These are phyloP conservation scores for Burhinus bistriatus DNA, from an alignment of 2,113 vertebrate genomes.

Conservation along the genomic window DNA sequence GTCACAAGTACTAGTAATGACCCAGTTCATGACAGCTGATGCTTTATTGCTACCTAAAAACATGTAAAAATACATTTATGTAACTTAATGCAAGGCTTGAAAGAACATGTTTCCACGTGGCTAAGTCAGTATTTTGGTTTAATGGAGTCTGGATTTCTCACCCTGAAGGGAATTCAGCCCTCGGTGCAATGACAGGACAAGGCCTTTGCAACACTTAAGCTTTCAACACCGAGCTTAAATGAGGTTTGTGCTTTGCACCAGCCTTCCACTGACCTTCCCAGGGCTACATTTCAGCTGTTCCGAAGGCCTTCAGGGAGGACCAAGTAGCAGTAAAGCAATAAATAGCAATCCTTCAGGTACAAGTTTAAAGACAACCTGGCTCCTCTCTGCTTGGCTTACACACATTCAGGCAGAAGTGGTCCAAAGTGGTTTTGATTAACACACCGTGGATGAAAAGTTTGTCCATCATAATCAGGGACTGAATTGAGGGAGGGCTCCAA, in stretches of 20 bases:
- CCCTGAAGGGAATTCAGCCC: not conserved
- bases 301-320: not conserved
- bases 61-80: not conserved
- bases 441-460: not conserved
- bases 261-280: not conserved
- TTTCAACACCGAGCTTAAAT: not conserved
- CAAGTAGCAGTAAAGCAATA: not conserved
- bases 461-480: not conserved
- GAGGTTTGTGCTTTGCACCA: not conserved
- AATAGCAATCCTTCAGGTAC: not conserved
- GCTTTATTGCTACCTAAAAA: not conserved
- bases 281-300: not conserved
- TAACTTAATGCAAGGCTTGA: not conserved
- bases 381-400: not conserved
- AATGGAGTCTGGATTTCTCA: not conserved
- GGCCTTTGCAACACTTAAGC: not conserved
- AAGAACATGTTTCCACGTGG: not conserved
- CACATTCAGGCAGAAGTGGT: not conserved
- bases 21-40: not conserved
- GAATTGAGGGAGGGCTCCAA: not conserved
- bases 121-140: not conserved
- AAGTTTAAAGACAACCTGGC: not conserved
- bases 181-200: not conserved
- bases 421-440: not conserved
- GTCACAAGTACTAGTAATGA: not conserved